Evolutionary conservation across 2,113 vertebrate species (phyloP), one percentile per base, ranked within the genome.

Genomic region (Oryzias melastigma): DNA sequence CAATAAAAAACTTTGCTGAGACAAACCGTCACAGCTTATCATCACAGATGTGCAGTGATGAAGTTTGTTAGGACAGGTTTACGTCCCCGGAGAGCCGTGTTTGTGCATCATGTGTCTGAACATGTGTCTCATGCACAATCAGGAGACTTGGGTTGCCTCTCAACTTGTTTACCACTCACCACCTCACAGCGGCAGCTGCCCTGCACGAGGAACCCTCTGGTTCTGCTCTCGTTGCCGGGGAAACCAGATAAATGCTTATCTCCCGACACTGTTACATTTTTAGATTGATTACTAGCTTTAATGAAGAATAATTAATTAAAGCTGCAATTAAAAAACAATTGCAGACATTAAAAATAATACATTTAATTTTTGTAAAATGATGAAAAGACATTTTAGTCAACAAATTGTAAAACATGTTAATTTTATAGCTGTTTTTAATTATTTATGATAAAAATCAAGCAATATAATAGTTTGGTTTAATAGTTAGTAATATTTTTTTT

Each of bases 41-140:
- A 56, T 52, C 63, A 65, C 14, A 62, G 58, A 59, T 50, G 10
- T 29, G 27, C 56, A 63, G 74, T 78, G 67, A 62, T 78, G 77
- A 78, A 78, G 68, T 59, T 56, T 84, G 84, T 62, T 59, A 62
- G 43, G 80, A 77, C 83, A 73, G 40, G 83, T 87, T 73, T 53
- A 62, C 69, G n/a, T 67, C 81, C 69, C 51, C 45, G 22, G 73
- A 62, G 66, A 67, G 18, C 45, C 18, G 68, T 55, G 55, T 50
- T 60, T 62, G 49, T 43, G 5, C 48, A 35, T 61, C 71, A 45
- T 49, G 13, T 40, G 58, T 35, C 50, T 60, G 58, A 22, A 60
- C 53, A 22, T 3, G 27, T 12, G 8, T 74, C 22, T 22, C 19
- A 29, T 62, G 18, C n/a, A 47, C n/a, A 35, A 35, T 35, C 17